A percentile compares a stretch with the other conserved stretches of the same genome.
Conservation (phyloP, 2,797 vertebrate genomes). For the Acanthurus leucopareius region DNA sequence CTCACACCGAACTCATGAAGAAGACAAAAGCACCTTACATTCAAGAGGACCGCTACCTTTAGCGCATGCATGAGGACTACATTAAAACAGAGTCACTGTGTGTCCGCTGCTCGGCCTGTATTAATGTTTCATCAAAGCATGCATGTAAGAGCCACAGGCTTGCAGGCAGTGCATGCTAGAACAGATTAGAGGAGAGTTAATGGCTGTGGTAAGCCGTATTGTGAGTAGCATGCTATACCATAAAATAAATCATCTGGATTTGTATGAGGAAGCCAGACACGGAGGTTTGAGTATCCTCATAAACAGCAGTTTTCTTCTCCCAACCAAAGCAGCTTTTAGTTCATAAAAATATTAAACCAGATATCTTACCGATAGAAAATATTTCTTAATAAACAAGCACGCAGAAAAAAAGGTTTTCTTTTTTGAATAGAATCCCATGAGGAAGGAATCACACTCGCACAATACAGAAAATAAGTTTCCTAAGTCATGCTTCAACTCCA, state of each 20-base stretch:
- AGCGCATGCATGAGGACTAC: slow-evolving; percentile 80
- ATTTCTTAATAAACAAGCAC: slow-evolving; percentile 68
- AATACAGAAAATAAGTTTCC: slow-evolving; percentile 71
- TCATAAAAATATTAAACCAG: slow-evolving; percentile 73
- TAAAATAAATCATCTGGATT: slow-evolving; percentile 69
- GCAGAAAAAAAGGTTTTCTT: slow-evolving; percentile 43
- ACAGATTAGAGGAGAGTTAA: slow-evolving; percentile 67
- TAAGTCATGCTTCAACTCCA: slow-evolving; percentile 79
- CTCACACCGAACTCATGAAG: slow-evolving; percentile 65
- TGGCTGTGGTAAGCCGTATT: slow-evolving; percentile 67
- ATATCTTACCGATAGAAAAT: slow-evolving; percentile 72
- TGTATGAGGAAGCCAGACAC: slow-evolving; percentile 62
- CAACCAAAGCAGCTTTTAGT: slow-evolving; percentile 64
- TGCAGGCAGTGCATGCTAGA: slow-evolving; percentile 75
- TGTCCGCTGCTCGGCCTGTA: slow-evolving; percentile 52
- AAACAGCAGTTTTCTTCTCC: slow-evolving; percentile 51
- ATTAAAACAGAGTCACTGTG: slow-evolving; percentile 54
- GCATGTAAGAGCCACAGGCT: slow-evolving; percentile 71
- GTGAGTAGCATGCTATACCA: slow-evolving; percentile 69
- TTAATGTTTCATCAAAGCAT: slow-evolving; percentile 68
- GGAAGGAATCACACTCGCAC: slow-evolving; percentile 66
- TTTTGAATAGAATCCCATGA: slow-evolving; percentile 42
- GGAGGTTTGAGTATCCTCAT: slow-evolving; percentile 61
- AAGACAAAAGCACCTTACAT: slow-evolving; percentile 83
- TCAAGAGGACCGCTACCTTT: slow-evolving; percentile 77